phyloP scores from a whole-genome alignment of 64 coral and sea anemone species.

The Porites lutea region DNA sequence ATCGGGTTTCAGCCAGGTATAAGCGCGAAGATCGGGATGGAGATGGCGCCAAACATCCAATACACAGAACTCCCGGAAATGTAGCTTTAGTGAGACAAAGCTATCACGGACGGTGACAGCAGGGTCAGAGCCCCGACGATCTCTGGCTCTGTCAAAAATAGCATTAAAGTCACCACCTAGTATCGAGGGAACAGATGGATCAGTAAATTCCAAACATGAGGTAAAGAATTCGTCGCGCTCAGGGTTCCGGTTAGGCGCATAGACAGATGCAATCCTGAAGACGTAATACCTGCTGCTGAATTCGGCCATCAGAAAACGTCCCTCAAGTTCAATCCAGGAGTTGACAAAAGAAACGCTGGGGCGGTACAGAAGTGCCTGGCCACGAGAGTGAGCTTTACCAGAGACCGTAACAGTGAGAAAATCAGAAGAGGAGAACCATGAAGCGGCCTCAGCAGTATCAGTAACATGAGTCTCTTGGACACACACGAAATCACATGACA shows the following conservation, averaged over 20 bases:
- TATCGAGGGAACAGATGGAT: neutral
- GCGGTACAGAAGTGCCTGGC: neutral
- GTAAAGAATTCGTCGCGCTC: neutral
- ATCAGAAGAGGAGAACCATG: constrained; percentile 15
- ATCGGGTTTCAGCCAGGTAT: neutral
- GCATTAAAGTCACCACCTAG: neutral
- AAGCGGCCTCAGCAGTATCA: neutral
- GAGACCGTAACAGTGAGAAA: neutral
- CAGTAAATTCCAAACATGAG: neutral
- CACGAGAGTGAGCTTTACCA: neutral
- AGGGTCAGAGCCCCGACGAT: neutral
- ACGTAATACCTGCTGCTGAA: neutral
- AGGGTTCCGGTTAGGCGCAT: constrained; percentile 21
- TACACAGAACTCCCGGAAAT: neutral
- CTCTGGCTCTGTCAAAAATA: neutral
- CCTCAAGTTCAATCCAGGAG: neutral
- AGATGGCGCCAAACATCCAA: neutral
- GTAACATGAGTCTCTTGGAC: constrained; percentile 48
- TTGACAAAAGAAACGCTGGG: neutral
- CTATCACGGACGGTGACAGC: neutral
- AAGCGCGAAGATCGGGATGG: neutral
- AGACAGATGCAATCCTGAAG: neutral
- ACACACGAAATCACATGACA: neutral
- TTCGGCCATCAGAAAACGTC: neutral
- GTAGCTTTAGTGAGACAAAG: accelerated